A percentile compares a stretch with the other conserved stretches of the same genome.
Evolutionary conservation across 1,140 invertebrate genomes (phyloP).

Genomic region (Drosophila kanapiae): DNA sequence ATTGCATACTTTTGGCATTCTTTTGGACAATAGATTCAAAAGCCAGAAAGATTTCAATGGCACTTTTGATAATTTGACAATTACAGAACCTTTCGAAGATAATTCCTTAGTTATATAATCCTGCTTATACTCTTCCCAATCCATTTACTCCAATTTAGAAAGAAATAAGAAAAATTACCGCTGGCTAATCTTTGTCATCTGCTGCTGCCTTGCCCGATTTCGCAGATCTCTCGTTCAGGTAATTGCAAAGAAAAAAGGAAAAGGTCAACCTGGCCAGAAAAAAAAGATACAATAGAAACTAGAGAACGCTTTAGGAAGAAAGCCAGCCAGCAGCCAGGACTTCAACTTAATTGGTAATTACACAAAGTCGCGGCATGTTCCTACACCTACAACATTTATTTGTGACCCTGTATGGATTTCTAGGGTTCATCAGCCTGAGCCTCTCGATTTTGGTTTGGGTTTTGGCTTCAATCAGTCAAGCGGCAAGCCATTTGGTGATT

Average conservation of each 20-base stretch:
- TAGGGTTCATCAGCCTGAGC: conserved; percentile 30
- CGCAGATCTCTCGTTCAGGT: conserved; percentile 62
- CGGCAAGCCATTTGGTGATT: conserved; percentile 72
- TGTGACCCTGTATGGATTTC: conserved; percentile 42
- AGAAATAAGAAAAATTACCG: conserved; percentile 71
- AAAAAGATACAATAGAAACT: conserved; percentile 36
- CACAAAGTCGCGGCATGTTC: conserved; percentile 73
- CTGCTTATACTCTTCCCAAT: conserved; percentile 23
- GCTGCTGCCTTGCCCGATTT: conserved; percentile 64
- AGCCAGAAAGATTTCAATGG: background rate
- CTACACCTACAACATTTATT: conserved; percentile 31
- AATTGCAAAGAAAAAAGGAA: conserved; percentile 49
- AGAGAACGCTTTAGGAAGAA: background rate
- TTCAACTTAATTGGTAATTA: conserved; percentile 79
- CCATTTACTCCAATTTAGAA: conserved; percentile 34
- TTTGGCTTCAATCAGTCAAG: conserved; percentile 62
- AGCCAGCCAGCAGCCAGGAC: conserved; percentile 40
- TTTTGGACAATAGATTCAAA: background rate
- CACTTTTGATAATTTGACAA: background rate
- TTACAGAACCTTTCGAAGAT: background rate
- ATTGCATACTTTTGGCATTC: background rate
- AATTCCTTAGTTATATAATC: background rate
- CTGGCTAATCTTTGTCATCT: conserved; percentile 80
- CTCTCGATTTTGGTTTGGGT: conserved; percentile 14
- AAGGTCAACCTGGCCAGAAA: conserved; percentile 15